Base-by-base conservation (phyloP, 1,140 invertebrate species). In the Bombus superbus region DNA sequence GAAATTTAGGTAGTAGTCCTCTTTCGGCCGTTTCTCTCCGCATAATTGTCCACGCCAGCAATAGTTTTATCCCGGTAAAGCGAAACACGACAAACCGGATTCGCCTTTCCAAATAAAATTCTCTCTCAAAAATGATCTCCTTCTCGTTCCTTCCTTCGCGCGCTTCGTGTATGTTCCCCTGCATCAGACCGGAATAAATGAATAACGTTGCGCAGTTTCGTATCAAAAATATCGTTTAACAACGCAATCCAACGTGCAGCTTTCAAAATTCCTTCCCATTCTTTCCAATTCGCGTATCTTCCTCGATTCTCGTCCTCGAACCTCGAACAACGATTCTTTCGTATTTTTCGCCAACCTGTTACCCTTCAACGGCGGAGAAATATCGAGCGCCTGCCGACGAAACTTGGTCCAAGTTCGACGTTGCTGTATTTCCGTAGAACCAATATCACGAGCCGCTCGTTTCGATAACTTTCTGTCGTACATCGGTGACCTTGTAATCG, bases 71-170 rank as follows among this genome's bases (percentile, higher is more conserved):
- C 66, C 38, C 22, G 18, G n/a, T 10, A 28, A 44, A 71, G 47
- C 66, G 64, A n/a, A 84, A 79, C 68, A 40, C 40, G n/a, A 57
- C 64, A 71, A 71, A 78, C 47, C 28, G 32, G 22, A 57, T 79
- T 71, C 44, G 40, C n/a, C 28, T 62, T 79, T 22, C 32, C 32
- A 44, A 59, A 53, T 38, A 57, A 42, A 62, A 71, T 42, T 78
- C 25, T 42, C 1, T 13, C 5, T 15, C 2, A 42, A 42, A 71
- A 71, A 42, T 22, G 8, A 71, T 66, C 53, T 59, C 22, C 35
- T 8, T 15, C 28, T 8, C 11, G n/a, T 38, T 38, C 18, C 40
- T 40, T n/a, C 22, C 15, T 28, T n/a, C 10, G 22, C 22, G n/a
- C 9, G 2, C 8, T 53, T 32, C 8, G 80, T 32, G 3, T 22